A percentile compares a stretch with the other conserved stretches of the same genome.
Evolutionary conservation across 92 coral and sea anemone species (phyloP).

Genomic region (Paramuricea clavata): DNA sequence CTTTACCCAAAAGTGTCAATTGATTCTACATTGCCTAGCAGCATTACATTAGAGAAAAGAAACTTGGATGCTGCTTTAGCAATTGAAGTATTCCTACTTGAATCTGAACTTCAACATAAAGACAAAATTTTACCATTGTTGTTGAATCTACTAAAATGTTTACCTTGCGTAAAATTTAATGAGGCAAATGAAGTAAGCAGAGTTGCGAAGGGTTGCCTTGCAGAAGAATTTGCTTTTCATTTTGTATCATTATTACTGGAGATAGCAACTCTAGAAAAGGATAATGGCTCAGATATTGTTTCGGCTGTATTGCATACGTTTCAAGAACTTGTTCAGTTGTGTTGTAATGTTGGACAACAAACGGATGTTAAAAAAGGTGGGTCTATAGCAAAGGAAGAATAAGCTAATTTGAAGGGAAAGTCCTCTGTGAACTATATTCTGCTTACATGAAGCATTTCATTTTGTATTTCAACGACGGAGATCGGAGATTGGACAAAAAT

Average conservation of each 20-base stretch:
- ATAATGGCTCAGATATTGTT: slow-evolving; percentile 73
- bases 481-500: no score
- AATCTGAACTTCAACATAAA: slow-evolving; percentile 83
- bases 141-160: slow-evolving; percentile 78
- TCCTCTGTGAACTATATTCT: no score
- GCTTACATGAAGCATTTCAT: no score
- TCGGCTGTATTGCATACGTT: slow-evolving; percentile 75
- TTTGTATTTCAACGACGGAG: no score
- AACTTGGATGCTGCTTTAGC: slow-evolving; percentile 91
- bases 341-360: slow-evolving; percentile 72
- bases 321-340: slow-evolving; percentile 73
- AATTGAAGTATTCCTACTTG: slow-evolving; percentile 81
- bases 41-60: slow-evolving; percentile 80
- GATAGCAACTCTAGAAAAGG: slow-evolving; percentile 72
- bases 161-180: slow-evolving; percentile 85
- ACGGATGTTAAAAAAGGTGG: slow-evolving; percentile 84
- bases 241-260: slow-evolving; percentile 88
- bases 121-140: slow-evolving; percentile 92
- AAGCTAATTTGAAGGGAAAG: no score
- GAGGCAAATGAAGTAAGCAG: slow-evolving; percentile 73
- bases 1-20: slow-evolving; percentile 86
- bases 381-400: neutral
- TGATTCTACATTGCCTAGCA: slow-evolving; percentile 54
- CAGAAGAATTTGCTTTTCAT: slow-evolving; percentile 92
- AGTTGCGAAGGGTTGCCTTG: slow-evolving; percentile 70